Evolutionary conservation across 1,140 invertebrate species (phyloP).

Genomic region (Mya arenaria): DNA sequence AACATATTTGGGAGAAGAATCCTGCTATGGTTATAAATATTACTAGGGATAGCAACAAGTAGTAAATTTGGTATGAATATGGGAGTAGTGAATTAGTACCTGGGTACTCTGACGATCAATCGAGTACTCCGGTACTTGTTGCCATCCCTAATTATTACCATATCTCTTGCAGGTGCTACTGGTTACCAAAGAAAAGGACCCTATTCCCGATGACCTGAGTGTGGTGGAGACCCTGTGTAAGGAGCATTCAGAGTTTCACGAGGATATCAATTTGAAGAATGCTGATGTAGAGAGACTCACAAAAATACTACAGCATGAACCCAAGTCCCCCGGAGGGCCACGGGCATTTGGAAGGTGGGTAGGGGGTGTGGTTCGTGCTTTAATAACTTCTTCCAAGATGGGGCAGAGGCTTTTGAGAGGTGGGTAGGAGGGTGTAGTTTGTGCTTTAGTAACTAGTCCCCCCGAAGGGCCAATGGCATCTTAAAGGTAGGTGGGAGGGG

Average conservation of each 20-base stretch:
- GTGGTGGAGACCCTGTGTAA: slow-evolving; percentile 79
- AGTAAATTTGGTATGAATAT: too few species aligned
- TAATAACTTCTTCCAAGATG: too few species aligned
- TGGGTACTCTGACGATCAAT: too few species aligned
- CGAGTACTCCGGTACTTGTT: too few species aligned
- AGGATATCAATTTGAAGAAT: slow-evolving; percentile 77
- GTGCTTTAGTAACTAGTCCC: background rate
- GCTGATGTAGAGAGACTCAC: slow-evolving; percentile 78
- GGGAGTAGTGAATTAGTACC: too few species aligned
- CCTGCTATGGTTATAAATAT: too few species aligned
- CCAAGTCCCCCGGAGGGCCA: slow-evolving; percentile 68
- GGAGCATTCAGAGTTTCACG: slow-evolving; percentile 80
- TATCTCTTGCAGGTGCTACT: slow-evolving; percentile 85
- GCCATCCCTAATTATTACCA: too few species aligned
- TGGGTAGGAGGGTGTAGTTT: background rate
- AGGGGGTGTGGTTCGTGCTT: background rate
- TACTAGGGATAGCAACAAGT: too few species aligned
- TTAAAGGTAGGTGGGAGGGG: too few species aligned
- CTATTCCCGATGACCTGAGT: slow-evolving; percentile 86
- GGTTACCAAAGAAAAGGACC: slow-evolving; percentile 92
- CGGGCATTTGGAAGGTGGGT: slow-evolving; percentile 70
- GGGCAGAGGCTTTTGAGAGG: background rate
- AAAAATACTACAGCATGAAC: slow-evolving; percentile 71
- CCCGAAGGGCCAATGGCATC: too few species aligned
- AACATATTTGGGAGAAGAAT: too few species aligned